These are phyloP conservation scores for Gasteruption jaculator DNA, from an alignment of 2,888 invertebrate species.

Conservation along the genomic window DNA sequence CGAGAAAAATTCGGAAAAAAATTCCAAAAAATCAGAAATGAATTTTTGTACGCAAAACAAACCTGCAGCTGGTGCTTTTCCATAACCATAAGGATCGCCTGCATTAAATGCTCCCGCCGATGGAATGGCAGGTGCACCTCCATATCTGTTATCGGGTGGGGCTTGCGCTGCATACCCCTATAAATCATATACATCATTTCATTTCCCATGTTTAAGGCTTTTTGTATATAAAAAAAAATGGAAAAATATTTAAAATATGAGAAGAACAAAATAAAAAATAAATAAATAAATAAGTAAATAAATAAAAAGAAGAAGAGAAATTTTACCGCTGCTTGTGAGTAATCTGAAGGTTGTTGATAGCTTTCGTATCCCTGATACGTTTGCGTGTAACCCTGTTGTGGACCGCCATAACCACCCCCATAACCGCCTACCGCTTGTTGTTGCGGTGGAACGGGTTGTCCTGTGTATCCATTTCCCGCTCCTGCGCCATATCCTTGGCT, in stretches of 20 bases:
- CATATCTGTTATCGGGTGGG: constrained; percentile 45
- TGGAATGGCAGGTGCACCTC: constrained; percentile 41
- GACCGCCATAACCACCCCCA: constrained; percentile 35
- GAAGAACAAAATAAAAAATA: constrained; percentile 4
- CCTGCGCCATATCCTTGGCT: constrained; percentile 45
- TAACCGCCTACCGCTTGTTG: constrained; percentile 39
- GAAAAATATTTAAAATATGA: background rate
- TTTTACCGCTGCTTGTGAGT: constrained; percentile 43
- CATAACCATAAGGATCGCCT: constrained; percentile 47
- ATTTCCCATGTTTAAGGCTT: too few species aligned
- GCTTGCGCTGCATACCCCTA: constrained; percentile 46
- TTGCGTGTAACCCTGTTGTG: constrained; percentile 43
- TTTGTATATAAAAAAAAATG: too few species aligned
- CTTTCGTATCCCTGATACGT: constrained; percentile 47
- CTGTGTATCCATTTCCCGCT: constrained; percentile 39
- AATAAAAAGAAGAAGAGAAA: too few species aligned
- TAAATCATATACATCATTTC: constrained; percentile 16
- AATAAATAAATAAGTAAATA: too few species aligned
- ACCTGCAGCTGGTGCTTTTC: constrained; percentile 48
- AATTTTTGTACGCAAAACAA: constrained; percentile 17
- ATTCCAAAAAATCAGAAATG: too few species aligned
- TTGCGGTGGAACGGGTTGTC: constrained; percentile 37
- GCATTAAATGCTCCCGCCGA: constrained; percentile 41
- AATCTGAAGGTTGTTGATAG: constrained; percentile 47
- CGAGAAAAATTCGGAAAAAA: too few species aligned